These are phyloP conservation scores for Cyrtonyx montezumae DNA, from an alignment of 2,113 vertebrate species.

Conservation along the genomic window DNA sequence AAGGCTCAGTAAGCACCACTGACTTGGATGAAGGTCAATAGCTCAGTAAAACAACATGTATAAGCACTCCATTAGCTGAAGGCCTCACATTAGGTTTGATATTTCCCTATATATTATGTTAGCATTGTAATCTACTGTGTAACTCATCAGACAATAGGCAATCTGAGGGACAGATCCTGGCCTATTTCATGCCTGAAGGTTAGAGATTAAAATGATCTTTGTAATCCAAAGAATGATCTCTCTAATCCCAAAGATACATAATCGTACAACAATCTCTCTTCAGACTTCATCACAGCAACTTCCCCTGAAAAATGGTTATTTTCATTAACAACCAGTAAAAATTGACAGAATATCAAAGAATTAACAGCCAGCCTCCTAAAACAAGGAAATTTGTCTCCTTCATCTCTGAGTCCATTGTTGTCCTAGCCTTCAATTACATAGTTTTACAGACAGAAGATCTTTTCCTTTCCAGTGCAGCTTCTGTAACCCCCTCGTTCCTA, in stretches of 20 bases:
- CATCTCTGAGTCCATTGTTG: background rate
- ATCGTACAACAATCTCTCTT: background rate
- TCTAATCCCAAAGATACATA: slow-evolving; percentile 11
- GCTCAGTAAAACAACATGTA: background rate
- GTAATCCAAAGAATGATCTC: slow-evolving; percentile 9
- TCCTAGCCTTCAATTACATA: background rate
- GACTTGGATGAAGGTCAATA: background rate
- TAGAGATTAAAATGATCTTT: slow-evolving; percentile 33
- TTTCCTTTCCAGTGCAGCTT: background rate
- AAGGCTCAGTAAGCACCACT: background rate
- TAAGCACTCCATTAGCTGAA: background rate
- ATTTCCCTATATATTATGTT: background rate
- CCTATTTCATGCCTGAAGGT: background rate
- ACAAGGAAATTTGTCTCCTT: background rate
- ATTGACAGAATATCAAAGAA: background rate
- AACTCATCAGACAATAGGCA: background rate
- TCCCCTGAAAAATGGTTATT: background rate
- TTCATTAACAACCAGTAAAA: background rate
- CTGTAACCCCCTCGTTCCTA: background rate
- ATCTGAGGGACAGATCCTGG: background rate
- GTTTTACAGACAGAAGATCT: background rate
- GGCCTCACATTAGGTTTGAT: background rate
- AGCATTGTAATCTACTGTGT: background rate
- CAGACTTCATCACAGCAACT: background rate
- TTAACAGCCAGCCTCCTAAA: background rate